These are phyloP conservation scores for Helicoverpa zea DNA, from an alignment of 1,140 invertebrate genomes.

Conservation along the genomic window DNA sequence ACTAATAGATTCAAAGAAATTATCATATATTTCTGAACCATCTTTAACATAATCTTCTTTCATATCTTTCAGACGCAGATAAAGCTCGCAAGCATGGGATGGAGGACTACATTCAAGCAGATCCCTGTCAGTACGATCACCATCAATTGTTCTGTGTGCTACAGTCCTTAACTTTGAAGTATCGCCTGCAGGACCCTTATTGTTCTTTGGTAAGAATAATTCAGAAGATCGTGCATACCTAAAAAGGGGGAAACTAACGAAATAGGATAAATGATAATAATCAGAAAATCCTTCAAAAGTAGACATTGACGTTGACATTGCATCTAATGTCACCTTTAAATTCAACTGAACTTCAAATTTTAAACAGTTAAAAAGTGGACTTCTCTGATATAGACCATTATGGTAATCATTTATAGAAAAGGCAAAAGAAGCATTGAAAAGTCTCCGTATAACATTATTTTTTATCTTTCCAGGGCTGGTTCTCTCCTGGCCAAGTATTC, in stretches of 20 bases:
- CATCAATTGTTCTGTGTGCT: constrained; percentile 96
- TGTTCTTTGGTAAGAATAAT: constrained; percentile 94
- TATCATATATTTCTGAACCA: no score
- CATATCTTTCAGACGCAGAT: constrained; percentile 92
- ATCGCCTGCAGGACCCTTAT: constrained; percentile 98
- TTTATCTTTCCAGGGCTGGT: constrained; percentile 94
- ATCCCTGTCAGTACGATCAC: constrained; percentile 99
- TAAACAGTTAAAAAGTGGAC: no score
- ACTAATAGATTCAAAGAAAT: no score
- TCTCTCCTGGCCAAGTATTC: constrained; percentile 99
- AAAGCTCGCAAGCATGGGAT: constrained; percentile 99
- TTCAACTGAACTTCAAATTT: no score
- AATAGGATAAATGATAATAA: no score
- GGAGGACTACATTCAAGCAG: constrained; percentile 99
- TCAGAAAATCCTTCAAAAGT: not conserved
- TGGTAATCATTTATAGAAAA: no score
- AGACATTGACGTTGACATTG: not conserved
- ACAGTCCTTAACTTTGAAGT: constrained; percentile 97
- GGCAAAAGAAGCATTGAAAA: no score
- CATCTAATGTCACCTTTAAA: no score
- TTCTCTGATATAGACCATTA: no score
- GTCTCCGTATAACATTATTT: not conserved
- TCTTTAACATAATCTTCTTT: not conserved
- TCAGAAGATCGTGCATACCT: no score
- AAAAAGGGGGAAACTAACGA: no score